Conservation (phyloP, 2,888 invertebrate species). For the Therioaphis trifolii region DNA sequence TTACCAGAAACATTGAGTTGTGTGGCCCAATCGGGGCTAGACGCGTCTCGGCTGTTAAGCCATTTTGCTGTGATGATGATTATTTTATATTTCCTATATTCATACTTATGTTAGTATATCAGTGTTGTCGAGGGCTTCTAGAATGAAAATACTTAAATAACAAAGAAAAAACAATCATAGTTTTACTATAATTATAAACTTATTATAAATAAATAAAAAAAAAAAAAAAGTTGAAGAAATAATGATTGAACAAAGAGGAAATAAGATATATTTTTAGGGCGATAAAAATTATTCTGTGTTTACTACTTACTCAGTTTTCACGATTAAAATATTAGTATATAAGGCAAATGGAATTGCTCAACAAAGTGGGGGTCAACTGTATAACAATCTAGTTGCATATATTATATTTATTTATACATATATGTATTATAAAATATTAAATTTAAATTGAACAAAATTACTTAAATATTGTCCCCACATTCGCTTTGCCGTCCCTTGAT, state of each 20-base stretch:
- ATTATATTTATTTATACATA: conserved; percentile 13
- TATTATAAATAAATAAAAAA: not conserved
- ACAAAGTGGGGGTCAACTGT: conserved; percentile 58
- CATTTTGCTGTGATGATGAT: conserved; percentile 63
- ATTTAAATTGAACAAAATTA: conserved; percentile 48
- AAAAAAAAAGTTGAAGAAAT: conserved; percentile 2
- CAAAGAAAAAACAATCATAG: conserved; percentile 18
- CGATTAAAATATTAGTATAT: conserved; percentile 47
- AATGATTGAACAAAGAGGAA: conserved; percentile 45
- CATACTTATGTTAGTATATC: conserved; percentile 60
- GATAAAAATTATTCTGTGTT: conserved; percentile 37
- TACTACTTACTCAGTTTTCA: conserved; percentile 58
- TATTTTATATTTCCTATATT: conserved; percentile 62
- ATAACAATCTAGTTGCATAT: conserved; percentile 48
- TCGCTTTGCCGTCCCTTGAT: conserved; percentile 59
- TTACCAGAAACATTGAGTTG: conserved; percentile 63
- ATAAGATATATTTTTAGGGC: conserved; percentile 52
- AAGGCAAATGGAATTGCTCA: conserved; percentile 62
- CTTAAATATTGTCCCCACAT: conserved; percentile 37
- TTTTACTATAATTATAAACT: conserved; percentile 12
- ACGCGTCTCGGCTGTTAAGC: conserved; percentile 54
- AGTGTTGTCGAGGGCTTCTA: conserved; percentile 55
- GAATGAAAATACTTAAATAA: conserved; percentile 50
- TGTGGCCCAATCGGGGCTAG: conserved; percentile 46
- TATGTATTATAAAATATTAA: conserved; percentile 25